Evolutionary conservation across 1,140 invertebrate species (phyloP).

Genomic region (Schlechtendalia chinensis): DNA sequence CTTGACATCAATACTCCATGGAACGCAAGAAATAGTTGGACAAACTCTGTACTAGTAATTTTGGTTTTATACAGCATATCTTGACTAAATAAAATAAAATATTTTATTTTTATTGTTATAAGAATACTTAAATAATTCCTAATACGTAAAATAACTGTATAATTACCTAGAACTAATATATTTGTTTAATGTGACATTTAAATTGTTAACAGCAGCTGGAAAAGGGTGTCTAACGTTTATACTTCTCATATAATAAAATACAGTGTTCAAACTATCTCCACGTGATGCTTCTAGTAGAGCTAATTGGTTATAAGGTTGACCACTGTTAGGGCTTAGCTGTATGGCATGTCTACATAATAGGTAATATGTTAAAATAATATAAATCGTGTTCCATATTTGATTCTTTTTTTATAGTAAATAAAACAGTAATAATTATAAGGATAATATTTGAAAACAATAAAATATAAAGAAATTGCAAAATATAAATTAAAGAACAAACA

Average conservation of each 20-base stretch:
- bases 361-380: background rate
- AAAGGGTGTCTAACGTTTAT: slow-evolving; percentile 79
- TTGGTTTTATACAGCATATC: slow-evolving; percentile 56
- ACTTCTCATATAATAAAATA: slow-evolving; percentile 80
- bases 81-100: slow-evolving; percentile 26
- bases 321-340: slow-evolving; percentile 74
- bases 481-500: too few relatives aligned
- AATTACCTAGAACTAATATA: slow-evolving; percentile 43
- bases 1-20: slow-evolving; percentile 64
- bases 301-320: slow-evolving; percentile 85
- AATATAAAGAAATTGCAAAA: too few relatives aligned
- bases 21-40: slow-evolving; percentile 68
- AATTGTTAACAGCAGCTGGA: slow-evolving; percentile 76
- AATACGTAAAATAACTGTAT: background rate
- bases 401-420: background rate
- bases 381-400: background rate
- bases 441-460: too few relatives aligned
- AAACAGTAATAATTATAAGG: too few relatives aligned
- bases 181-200: slow-evolving; percentile 63
- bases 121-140: slow-evolving; percentile 22
- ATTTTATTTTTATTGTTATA: too few relatives aligned
- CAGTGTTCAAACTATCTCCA: slow-evolving; percentile 76
- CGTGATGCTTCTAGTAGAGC: slow-evolving; percentile 76
- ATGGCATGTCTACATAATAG: slow-evolving; percentile 71
- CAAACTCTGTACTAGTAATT: slow-evolving; percentile 68